Evolutionary conservation across 2,888 invertebrate genomes (phyloP).

Genomic region (Netelia inedita): DNA sequence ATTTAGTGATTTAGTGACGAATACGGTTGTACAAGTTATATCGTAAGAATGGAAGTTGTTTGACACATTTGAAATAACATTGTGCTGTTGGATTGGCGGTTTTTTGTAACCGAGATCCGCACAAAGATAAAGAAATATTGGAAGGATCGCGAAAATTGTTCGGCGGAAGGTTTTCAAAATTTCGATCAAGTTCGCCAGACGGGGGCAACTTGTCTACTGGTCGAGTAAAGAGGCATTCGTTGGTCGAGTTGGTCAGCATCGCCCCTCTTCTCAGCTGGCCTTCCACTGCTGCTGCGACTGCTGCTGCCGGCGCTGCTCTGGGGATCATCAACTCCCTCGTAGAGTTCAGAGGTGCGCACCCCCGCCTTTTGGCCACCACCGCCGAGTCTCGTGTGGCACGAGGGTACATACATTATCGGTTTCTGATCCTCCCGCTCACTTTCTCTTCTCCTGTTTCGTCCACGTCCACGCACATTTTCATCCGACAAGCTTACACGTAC

Average conservation of each 20-base stretch:
- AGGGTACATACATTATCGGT: constrained; percentile 84
- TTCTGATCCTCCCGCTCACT: constrained; percentile 78
- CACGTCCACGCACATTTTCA: constrained; percentile 48
- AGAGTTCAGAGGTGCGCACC: constrained; percentile 65
- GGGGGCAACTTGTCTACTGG: constrained; percentile 83
- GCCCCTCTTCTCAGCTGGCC: constrained; percentile 81
- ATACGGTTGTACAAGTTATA: too few species aligned
- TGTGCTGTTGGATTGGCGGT: too few species aligned
- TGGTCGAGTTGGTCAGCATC: constrained; percentile 80
- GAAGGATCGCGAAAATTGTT: constrained; percentile 21
- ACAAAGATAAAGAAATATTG: neutral
- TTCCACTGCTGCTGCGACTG: constrained; percentile 53
- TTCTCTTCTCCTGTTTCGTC: constrained; percentile 55
- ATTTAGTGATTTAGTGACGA: too few species aligned
- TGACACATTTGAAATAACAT: neutral
- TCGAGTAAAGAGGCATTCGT: constrained; percentile 79
- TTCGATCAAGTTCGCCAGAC: constrained; percentile 78
- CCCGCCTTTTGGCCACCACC: constrained; percentile 64
- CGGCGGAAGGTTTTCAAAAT: constrained; percentile 56
- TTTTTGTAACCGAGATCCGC: neutral
- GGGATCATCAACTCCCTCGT: constrained; percentile 65
- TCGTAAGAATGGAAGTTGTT: neutral
- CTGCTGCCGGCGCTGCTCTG: constrained; percentile 47
- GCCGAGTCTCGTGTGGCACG: constrained; percentile 68
- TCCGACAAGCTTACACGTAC: constrained; percentile 7